Base-by-base conservation (phyloP, 2,888 invertebrate species). In the Rotaria magnacalcarata region DNA sequence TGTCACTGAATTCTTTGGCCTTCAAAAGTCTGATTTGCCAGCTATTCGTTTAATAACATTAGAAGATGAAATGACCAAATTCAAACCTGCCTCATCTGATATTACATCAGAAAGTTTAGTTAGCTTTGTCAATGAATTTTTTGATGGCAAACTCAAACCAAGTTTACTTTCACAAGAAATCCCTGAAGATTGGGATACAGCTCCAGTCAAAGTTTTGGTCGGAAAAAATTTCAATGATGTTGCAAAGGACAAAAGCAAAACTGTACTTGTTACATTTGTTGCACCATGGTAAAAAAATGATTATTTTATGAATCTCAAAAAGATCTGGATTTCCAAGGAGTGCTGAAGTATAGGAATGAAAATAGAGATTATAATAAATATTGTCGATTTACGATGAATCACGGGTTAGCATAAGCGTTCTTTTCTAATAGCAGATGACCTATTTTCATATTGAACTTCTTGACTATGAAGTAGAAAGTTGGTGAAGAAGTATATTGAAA, bases 1-100 rank as follows among this genome's bases (percentile, higher is more conserved):
- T 90, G 98, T 99, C 91, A 93, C 99, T 91, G 99, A 99, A 92
- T 99, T 97, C 95, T 99, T 99, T 92, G 98, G 97, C 89, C 94
- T 98, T 94, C 95, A 95, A 92, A 95, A 95, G 91, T 95, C 95
- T n/a, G 96, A 92, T 60, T 89, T 90, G 75, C 92, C 92, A 85
- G 90, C 92, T 87, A 94, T 96, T 90, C 94, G 97, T 89, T 93
- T 99, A 88, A 98, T 99, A 91, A 95, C 94, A 88, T 93, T 99
- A 88, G 96, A 96, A 91, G 96, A 97, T 89, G 96, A 97, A 91
- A 97, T 97, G 96, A 94, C 95, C 90, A 97, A 97, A 84, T 88
- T 95, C 93, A 98, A 97, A 92, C 98, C 98, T 52, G 91, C 91
- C 87, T 89, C 89, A 87, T 93, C 94, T 85, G 93, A 92, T 87